Evolutionary conservation across 1,140 invertebrate species (phyloP), one percentile per base, ranked within the genome.

Genomic region (Solen grandis): DNA sequence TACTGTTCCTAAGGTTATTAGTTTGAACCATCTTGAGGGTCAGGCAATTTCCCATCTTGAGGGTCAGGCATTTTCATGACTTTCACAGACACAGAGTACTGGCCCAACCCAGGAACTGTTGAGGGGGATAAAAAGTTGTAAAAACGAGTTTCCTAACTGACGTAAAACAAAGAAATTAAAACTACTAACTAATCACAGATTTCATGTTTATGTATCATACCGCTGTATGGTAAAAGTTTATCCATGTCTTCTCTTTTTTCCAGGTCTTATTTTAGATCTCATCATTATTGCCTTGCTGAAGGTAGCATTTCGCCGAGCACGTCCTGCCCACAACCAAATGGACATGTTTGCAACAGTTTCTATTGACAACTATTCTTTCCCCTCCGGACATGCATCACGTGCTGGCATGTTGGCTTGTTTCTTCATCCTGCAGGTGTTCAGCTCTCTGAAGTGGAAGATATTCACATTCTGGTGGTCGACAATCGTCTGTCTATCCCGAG

Each of bases 331-430:
- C 25, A 96, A 96, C 88, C 88, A 90, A 50, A 90, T 92, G 84
- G 95, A 96, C 82, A 94, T 94, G 92, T 94, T 94, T 70, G 88
- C 93, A 3, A 92, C 94, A 90, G 94, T 88, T 92, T 94, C 94
- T 0, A 93, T 97, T 0, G 98, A 99, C 91, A 96, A 97, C 86
- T 99, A 95, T 90, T 97, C 97, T 41, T 99, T 99, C 91, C 98
- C 98, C 33, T 99, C 98, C 0, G 98, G 98, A 0, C 98, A 99
- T 92, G 94, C 97, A 1, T 97, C 97, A n/a, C 92, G 98, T 86
- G 94, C 97, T 13, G 93, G 95, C 14, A 95, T 97, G 88, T 91
- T 99, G 19, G 93, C 95, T 0, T 94, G 94, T 59, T 96, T 92
- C 70, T 81, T 91, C 33, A 57, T 85, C 3, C 36, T 84, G 10